Evolutionary conservation across 2,888 invertebrate species (phyloP).

Genomic region (Gnatocerus cornutus): DNA sequence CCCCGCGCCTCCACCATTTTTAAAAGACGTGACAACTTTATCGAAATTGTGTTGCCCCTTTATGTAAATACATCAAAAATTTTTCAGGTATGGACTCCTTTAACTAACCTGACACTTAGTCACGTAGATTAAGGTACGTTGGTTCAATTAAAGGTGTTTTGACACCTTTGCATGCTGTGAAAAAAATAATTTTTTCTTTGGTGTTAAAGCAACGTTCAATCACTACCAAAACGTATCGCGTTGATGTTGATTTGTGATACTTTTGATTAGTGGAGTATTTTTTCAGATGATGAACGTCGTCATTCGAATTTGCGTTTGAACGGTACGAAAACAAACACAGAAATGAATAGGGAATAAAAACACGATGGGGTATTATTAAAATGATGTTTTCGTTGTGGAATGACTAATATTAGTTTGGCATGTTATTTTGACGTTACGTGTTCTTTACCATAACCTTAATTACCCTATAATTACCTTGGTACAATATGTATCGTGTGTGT

Average conservation of each 20-base stretch:
- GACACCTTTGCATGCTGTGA: slow-evolving; percentile 6
- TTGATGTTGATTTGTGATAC: slow-evolving; percentile 8
- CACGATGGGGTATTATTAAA: slow-evolving; percentile 53
- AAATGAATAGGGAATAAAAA: slow-evolving; percentile 67
- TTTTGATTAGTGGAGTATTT: slow-evolving; percentile 52
- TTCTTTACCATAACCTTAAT: slow-evolving; percentile 37
- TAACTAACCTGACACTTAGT: slow-evolving; percentile 29
- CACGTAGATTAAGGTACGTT: slow-evolving; percentile 27
- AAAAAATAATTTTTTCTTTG: background rate
- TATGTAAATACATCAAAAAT: slow-evolving; percentile 13
- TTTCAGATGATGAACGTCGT: slow-evolving; percentile 75
- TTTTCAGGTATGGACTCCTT: slow-evolving; percentile 38
- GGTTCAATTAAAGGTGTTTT: slow-evolving; percentile 7
- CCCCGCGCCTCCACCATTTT: no score
- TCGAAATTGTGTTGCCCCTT: background rate
- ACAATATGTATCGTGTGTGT: slow-evolving; percentile 25
- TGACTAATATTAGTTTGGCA: slow-evolving; percentile 46
- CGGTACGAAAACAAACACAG: slow-evolving; percentile 75
- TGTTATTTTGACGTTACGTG: slow-evolving; percentile 40
- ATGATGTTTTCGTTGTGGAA: slow-evolving; percentile 47
- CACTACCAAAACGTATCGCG: slow-evolving; percentile 21
- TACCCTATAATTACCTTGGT: slow-evolving; percentile 36
- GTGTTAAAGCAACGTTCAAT: slow-evolving; percentile 20
- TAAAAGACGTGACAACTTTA: slow-evolving; percentile 12
- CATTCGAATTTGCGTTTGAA: slow-evolving; percentile 76